Conservation (phyloP, 2,797 vertebrate species). For the Silurus lanzhouensis region DNA sequence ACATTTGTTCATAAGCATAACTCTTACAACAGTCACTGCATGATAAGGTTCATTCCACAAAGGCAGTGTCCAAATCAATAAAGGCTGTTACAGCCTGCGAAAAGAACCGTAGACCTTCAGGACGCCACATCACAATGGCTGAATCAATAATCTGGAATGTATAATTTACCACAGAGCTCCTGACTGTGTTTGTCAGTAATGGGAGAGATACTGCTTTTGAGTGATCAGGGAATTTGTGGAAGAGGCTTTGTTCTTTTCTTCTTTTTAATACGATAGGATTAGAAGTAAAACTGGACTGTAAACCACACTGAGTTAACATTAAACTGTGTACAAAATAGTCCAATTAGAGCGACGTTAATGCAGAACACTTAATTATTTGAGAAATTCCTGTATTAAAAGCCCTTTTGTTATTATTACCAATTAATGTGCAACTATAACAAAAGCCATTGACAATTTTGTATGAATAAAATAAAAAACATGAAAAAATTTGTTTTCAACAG, state of each 20-base stretch:
- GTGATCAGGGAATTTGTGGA: neutral
- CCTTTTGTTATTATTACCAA: neutral
- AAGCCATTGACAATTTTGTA: neutral
- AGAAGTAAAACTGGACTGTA: conserved; percentile 14
- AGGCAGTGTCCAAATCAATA: conserved; percentile 60
- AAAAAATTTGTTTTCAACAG: too few relatives aligned
- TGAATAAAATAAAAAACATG: neutral
- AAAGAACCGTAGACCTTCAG: conserved; percentile 54
- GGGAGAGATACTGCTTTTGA: conserved; percentile 32
- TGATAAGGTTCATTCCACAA: conserved; percentile 34
- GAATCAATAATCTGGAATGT: conserved; percentile 64
- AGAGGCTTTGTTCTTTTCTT: neutral
- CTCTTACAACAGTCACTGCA: conserved; percentile 2
- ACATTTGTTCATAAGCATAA: conserved; percentile 21
- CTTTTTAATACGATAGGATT: conserved; percentile 11
- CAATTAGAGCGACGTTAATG: conserved; percentile 45
- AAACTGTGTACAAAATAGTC: conserved; percentile 49
- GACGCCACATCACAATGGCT: conserved; percentile 60
- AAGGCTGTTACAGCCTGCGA: conserved; percentile 59
- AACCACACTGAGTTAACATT: conserved; percentile 43
- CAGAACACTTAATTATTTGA: conserved; percentile 39
- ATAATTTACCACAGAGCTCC: conserved; percentile 60
- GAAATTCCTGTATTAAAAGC: neutral
- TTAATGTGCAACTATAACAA: conserved; percentile 5
- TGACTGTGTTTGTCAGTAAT: conserved; percentile 41